Evolutionary conservation across 2,888 invertebrate species (phyloP).

Genomic region (Pemphredon lugubris): DNA sequence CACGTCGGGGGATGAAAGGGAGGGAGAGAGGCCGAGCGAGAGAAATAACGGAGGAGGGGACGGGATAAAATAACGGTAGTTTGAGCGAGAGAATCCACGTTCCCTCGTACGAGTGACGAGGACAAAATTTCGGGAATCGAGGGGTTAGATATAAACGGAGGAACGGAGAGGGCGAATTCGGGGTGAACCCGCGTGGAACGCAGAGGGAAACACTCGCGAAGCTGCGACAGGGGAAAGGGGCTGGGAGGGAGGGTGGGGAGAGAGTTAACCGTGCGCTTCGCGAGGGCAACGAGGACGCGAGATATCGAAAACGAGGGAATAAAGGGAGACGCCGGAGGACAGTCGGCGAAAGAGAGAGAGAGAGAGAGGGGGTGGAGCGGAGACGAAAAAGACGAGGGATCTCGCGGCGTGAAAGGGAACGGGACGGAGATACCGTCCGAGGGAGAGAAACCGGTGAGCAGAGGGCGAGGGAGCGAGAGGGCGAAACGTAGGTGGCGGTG

Average conservation of each 20-base stretch:
- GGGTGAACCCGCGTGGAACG: background rate
- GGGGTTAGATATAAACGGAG: no score
- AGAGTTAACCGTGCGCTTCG: constrained; percentile 7
- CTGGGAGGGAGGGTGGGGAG: background rate
- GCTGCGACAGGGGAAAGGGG: background rate
- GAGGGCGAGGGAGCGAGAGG: constrained; percentile 26
- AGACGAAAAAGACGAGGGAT: background rate
- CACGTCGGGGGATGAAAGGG: no score
- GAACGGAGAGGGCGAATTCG: no score
- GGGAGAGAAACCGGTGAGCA: constrained; percentile 27
- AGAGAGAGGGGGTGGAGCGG: constrained; percentile 5
- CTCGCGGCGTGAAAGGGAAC: constrained; percentile 9
- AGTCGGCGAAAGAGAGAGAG: constrained; percentile 3
- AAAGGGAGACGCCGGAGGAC: background rate
- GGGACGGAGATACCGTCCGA: constrained; percentile 21
- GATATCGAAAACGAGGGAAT: background rate
- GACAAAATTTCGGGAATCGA: no score
- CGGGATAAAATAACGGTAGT: no score
- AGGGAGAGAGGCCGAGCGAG: constrained; percentile 8
- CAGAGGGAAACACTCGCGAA: constrained; percentile 11
- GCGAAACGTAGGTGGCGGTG: constrained; percentile 1
- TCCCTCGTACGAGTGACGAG: no score
- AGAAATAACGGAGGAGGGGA: background rate
- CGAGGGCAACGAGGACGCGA: background rate
- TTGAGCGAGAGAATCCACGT: no score